Conservation (phyloP, 1,140 invertebrate genomes). For the Cydia fagiglandana region DNA sequence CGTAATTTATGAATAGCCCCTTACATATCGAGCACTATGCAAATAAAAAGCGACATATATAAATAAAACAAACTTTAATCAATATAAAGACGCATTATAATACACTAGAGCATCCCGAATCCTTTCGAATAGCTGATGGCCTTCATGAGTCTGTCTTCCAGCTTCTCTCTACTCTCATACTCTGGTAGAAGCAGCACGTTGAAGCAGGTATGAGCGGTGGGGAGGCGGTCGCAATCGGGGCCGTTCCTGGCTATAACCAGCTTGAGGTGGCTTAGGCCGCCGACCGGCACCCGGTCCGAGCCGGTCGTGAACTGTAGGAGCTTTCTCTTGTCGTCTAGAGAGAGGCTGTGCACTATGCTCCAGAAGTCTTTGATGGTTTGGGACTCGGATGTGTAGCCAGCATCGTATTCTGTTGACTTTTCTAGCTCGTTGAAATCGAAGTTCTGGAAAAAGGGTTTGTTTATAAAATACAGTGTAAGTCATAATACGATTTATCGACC, state of each 20-base stretch:
- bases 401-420: slow-evolving; percentile 95
- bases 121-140: slow-evolving; percentile 95
- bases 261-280: slow-evolving; percentile 93
- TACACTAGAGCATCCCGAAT: slow-evolving; percentile 88
- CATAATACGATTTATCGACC: too few species aligned
- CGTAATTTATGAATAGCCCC: too few species aligned
- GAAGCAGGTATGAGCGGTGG: slow-evolving; percentile 96
- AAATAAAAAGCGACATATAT: slow-evolving; percentile 53
- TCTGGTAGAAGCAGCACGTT: slow-evolving; percentile 96
- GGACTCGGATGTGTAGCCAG: slow-evolving; percentile 91
- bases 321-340: slow-evolving; percentile 91
- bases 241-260: slow-evolving; percentile 90
- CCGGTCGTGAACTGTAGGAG: slow-evolving; percentile 97
- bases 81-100: slow-evolving; percentile 38
- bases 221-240: slow-evolving; percentile 88
- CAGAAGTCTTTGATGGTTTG: slow-evolving; percentile 95
- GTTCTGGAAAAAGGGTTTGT: slow-evolving; percentile 59
- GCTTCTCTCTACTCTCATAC: slow-evolving; percentile 90
- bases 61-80: slow-evolving; percentile 63
- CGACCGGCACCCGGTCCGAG: slow-evolving; percentile 95
- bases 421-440: slow-evolving; percentile 95
- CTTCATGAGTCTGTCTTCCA: slow-evolving; percentile 92
- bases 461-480: too few species aligned
- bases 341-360: slow-evolving; percentile 94
- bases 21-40: too few species aligned